Evolutionary conservation across 2,888 invertebrate species (phyloP).

Genomic region (Timema podura): DNA sequence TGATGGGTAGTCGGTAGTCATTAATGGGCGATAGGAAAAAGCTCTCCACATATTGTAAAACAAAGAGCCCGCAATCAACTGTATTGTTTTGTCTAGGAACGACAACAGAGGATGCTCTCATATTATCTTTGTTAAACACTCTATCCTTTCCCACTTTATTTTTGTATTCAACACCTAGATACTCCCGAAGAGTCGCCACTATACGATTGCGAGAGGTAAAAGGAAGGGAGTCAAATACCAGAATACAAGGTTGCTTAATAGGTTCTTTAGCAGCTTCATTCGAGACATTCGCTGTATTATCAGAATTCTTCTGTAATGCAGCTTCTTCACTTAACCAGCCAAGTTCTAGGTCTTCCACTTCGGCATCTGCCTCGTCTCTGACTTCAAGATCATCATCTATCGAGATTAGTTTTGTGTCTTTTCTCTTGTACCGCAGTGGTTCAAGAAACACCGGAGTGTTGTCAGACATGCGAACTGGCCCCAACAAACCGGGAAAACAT

Average conservation of each 20-base stretch:
- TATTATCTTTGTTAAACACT: constrained; percentile 74
- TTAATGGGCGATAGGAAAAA: constrained; percentile 87
- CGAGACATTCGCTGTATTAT: neutral
- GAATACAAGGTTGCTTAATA: constrained; percentile 65
- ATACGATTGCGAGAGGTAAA: constrained; percentile 75
- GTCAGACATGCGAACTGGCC: constrained; percentile 45
- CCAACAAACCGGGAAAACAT: constrained; percentile 83
- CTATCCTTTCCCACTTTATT: constrained; percentile 64
- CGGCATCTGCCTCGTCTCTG: constrained; percentile 4
- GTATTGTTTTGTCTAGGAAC: constrained; percentile 98
- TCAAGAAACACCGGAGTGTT: constrained; percentile 28
- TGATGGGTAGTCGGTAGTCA: constrained; percentile 79
- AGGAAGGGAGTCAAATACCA: constrained; percentile 92
- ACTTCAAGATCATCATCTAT: constrained; percentile 9
- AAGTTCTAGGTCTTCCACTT: constrained; percentile 3
- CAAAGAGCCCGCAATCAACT: constrained; percentile 93
- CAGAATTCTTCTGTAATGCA: neutral
- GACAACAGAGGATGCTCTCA: constrained; percentile 82
- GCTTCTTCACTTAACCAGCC: neutral
- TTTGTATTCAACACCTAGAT: constrained; percentile 81
- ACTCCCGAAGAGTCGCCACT: constrained; percentile 86
- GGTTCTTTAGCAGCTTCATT: neutral
- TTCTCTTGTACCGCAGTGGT: neutral
- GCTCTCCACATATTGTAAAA: constrained; percentile 93
- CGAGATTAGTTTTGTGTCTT: constrained; percentile 1